Percentiles rank a stretch among this genome's conserved stretches.
phyloP scores from a whole-genome alignment of 2,888 invertebrate genomes.

The Chrysina gloriosa region DNA sequence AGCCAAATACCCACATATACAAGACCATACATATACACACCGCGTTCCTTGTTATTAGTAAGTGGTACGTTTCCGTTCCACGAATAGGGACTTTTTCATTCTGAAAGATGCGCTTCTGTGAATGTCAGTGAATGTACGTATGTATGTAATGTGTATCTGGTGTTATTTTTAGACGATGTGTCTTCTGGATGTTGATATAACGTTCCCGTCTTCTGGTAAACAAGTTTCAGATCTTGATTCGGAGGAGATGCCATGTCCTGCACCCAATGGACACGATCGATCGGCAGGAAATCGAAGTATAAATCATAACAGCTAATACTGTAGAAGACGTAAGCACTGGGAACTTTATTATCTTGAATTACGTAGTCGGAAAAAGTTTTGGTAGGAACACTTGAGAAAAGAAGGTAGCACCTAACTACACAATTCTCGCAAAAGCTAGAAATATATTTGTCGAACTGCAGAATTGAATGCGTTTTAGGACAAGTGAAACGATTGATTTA shows the following conservation, averaged over 20 bases:
- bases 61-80: constrained; percentile 35
- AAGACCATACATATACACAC: constrained; percentile 3
- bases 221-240: constrained; percentile 33
- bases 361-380: too few relatives aligned
- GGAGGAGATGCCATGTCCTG: constrained; percentile 3
- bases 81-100: constrained; percentile 35
- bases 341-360: too few relatives aligned
- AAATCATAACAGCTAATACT: too few relatives aligned
- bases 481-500: too few relatives aligned
- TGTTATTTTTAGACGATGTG: constrained; percentile 33
- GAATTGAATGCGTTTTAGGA: too few relatives aligned
- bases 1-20: constrained; percentile 6
- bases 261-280: background rate
- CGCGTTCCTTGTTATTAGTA: constrained; percentile 33
- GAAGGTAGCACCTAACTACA: too few relatives aligned
- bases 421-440: too few relatives aligned
- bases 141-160: constrained; percentile 12
- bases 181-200: constrained; percentile 32
- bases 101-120: constrained; percentile 30
- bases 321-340: too few relatives aligned
- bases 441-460: too few relatives aligned
- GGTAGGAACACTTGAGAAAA: too few relatives aligned
- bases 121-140: constrained; percentile 1
- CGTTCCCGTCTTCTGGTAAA: constrained; percentile 31
- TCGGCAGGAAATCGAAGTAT: too few relatives aligned